Conservation (phyloP, 2,797 vertebrate genomes). For the Syndactyla subalaris region DNA sequence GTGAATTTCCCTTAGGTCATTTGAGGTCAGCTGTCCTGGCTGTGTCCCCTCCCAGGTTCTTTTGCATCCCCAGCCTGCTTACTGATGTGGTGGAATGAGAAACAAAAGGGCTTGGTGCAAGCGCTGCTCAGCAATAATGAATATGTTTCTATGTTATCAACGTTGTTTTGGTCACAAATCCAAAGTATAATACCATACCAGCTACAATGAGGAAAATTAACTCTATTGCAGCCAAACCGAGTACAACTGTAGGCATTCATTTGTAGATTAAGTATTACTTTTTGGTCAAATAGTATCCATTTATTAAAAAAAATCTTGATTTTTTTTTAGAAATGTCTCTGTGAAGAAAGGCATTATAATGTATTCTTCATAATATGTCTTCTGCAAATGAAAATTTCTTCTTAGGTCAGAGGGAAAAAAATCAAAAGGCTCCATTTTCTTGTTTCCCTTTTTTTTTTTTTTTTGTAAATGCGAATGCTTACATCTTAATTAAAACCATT, state of each 20-base stretch:
- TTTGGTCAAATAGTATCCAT: neutral
- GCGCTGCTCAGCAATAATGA: neutral
- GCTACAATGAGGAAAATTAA: neutral
- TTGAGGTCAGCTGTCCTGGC: neutral
- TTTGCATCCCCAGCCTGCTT: accelerated
- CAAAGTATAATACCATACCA: accelerated
- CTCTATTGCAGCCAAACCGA: neutral
- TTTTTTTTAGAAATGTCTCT: neutral
- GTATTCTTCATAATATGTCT: neutral
- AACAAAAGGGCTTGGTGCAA: neutral
- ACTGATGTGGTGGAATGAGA: accelerated
- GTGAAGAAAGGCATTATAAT: neutral
- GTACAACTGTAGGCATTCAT: neutral
- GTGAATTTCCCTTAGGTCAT: neutral
- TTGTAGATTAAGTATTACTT: neutral
- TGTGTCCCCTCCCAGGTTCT: neutral
- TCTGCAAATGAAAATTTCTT: neutral
- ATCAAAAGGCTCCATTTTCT: neutral
- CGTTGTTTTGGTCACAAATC: neutral
- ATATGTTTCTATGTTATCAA: neutral
- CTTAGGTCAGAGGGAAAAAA: neutral
- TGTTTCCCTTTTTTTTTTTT: neutral
- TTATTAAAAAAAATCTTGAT: neutral
- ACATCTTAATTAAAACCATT: neutral
- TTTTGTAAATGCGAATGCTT: neutral